phyloP scores from a whole-genome alignment of 2,888 invertebrate genomes.

The Mesochorus sp. region DNA sequence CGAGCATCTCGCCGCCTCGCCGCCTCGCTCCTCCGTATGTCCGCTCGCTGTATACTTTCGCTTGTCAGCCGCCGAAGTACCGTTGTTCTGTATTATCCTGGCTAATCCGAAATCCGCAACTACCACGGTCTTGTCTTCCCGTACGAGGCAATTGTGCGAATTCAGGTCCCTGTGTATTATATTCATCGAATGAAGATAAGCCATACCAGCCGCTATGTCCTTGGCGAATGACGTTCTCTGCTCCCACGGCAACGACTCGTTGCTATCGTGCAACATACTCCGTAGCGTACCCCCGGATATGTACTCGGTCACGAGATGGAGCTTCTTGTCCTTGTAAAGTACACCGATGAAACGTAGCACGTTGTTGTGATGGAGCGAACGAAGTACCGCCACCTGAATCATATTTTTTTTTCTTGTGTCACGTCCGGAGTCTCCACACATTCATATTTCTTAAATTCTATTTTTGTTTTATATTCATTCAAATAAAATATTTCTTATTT shows the following conservation, averaged over 20 bases:
- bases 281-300: constrained; percentile 96
- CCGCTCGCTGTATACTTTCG: constrained; percentile 78
- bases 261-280: constrained; percentile 90
- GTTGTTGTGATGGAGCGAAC: constrained; percentile 94
- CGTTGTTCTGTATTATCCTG: constrained; percentile 87
- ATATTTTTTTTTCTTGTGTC: not conserved
- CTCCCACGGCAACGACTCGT: constrained; percentile 89
- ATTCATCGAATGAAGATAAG: constrained; percentile 96
- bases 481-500: too few relatives aligned
- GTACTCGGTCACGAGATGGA: constrained; percentile 96
- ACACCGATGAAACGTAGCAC: constrained; percentile 96
- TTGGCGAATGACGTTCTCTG: constrained; percentile 92
- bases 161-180: constrained; percentile 98
- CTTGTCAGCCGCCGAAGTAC: constrained; percentile 79
- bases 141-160: constrained; percentile 96
- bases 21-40: constrained; percentile 68
- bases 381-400: constrained; percentile 92
- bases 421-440: too few relatives aligned
- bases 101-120: constrained; percentile 98
- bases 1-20: constrained; percentile 83
- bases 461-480: too few relatives aligned
- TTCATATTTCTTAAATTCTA: too few relatives aligned
- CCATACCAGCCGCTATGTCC: constrained; percentile 96
- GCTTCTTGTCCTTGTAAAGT: constrained; percentile 94
- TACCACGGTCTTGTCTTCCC: constrained; percentile 95